Evolutionary conservation across 2,888 invertebrate species (phyloP).

Genomic region (Protonemura montana): DNA sequence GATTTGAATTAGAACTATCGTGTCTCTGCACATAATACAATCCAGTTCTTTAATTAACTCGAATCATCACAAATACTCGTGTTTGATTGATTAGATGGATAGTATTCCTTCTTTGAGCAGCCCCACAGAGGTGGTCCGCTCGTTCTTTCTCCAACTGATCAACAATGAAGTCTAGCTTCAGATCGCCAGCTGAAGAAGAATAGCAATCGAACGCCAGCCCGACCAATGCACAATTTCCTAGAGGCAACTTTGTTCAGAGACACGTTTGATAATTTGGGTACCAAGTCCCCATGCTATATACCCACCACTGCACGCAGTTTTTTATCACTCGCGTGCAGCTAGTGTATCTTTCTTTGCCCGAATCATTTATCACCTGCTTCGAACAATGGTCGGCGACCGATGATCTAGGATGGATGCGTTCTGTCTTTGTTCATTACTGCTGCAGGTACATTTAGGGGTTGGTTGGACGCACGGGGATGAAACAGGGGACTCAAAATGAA

Average conservation of each 20-base stretch:
- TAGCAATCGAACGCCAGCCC: neutral
- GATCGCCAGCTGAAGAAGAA: neutral
- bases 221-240: constrained; percentile 15
- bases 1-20: neutral
- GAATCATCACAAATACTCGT: neutral
- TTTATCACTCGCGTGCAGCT: neutral
- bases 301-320: neutral
- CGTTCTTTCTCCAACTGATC: neutral
- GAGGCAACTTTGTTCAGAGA: neutral
- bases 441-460: constrained; percentile 34
- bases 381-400: constrained; percentile 36
- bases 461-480: constrained; percentile 29
- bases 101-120: constrained; percentile 17
- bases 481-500: constrained; percentile 23
- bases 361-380: constrained; percentile 37
- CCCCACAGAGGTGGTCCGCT: constrained; percentile 9
- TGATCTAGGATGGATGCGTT: constrained; percentile 24
- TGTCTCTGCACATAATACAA: neutral
- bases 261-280: neutral
- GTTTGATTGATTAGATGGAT: constrained; percentile 13
- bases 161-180: neutral
- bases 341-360: constrained; percentile 7
- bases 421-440: constrained; percentile 38
- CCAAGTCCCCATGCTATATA: neutral
- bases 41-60: neutral